A percentile compares a stretch with the other conserved stretches of the same genome.
Conservation (phyloP, 2,797 vertebrate species). For the Catostomus latipinnis region DNA sequence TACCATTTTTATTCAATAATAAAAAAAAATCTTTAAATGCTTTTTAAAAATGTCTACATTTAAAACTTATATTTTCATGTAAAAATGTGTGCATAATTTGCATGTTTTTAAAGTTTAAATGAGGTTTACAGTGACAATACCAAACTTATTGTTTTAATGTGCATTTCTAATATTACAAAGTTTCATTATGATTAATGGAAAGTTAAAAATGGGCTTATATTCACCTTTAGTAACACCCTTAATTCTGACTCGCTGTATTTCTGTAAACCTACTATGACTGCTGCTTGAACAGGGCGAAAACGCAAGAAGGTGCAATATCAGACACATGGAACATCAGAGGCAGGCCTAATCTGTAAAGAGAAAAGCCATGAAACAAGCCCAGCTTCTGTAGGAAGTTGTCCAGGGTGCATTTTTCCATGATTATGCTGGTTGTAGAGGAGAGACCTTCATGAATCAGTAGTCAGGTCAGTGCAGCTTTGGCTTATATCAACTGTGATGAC, state of each 20-base stretch:
- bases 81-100: too few relatives aligned
- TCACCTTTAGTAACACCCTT: conserved; percentile 12
- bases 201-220: too few relatives aligned
- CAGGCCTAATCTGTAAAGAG: conserved; percentile 62
- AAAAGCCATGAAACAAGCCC: conserved; percentile 62
- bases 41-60: too few relatives aligned
- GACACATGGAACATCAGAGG: conserved; percentile 60
- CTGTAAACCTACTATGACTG: conserved; percentile 54
- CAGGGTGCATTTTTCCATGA: conserved; percentile 63
- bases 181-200: too few relatives aligned
- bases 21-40: too few relatives aligned
- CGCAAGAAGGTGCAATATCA: conserved; percentile 58
- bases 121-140: too few relatives aligned
- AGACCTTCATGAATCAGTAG: conserved; percentile 64
- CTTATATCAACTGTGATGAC: conserved; percentile 50
- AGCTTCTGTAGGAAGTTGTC: conserved; percentile 55
- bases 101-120: too few relatives aligned
- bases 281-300: conserved; percentile 44
- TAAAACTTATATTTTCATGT: too few relatives aligned
- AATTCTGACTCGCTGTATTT: conserved; percentile 51
- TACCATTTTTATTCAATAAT: too few relatives aligned
- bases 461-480: conserved; percentile 53
- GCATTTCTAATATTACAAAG: too few relatives aligned
- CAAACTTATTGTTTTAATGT: too few relatives aligned
- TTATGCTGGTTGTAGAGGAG: conserved; percentile 62